Evolutionary conservation across 2,797 vertebrate genomes (phyloP).

Genomic region (Champsocephalus esox): DNA sequence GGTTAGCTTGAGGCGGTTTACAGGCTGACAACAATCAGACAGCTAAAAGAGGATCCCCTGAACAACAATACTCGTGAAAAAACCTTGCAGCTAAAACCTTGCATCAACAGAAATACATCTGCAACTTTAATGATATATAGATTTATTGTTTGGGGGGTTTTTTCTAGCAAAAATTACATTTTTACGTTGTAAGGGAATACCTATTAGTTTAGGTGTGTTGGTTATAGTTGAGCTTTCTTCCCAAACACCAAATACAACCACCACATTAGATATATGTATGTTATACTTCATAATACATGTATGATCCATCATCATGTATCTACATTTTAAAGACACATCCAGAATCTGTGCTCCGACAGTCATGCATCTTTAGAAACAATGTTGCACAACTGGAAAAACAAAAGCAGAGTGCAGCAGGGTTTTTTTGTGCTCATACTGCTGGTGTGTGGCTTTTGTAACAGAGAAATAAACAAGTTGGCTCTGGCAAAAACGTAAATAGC

Average conservation of each 20-base stretch:
- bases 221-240: too few species aligned
- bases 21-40: background rate
- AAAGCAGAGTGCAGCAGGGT: background rate
- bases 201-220: background rate
- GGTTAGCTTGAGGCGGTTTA: background rate
- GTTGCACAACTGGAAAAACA: slow-evolving; percentile 19
- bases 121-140: background rate
- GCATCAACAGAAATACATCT: background rate
- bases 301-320: background rate
- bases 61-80: background rate
- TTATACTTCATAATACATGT: background rate
- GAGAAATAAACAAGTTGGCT: background rate
- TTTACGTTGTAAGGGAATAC: background rate
- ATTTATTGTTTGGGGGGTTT: too few species aligned
- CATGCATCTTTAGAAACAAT: background rate
- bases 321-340: background rate
- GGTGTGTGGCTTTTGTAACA: background rate
- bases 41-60: background rate
- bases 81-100: background rate
- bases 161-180: background rate
- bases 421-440: background rate
- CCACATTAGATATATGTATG: background rate
- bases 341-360: background rate
- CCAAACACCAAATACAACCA: too few species aligned
- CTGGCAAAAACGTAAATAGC: background rate